A percentile compares a stretch with the other conserved stretches of the same genome.
phyloP scores from a whole-genome alignment of 2,797 vertebrate genomes.

The Macrochelys suwanniensis region DNA sequence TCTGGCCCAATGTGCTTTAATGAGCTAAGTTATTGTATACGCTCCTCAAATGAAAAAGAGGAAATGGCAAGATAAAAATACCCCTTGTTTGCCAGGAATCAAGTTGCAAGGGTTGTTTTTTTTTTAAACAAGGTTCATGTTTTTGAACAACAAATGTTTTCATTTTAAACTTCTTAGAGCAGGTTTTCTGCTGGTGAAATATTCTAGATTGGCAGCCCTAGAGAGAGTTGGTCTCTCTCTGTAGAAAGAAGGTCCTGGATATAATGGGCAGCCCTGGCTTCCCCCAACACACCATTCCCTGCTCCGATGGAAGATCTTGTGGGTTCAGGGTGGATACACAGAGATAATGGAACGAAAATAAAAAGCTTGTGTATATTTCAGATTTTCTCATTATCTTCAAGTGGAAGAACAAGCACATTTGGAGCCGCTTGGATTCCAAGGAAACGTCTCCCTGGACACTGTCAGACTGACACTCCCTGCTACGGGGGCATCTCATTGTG shows the following conservation, averaged over 20 bases:
- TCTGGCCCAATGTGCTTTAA: background rate
- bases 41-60: background rate
- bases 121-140: background rate
- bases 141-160: background rate
- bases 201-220: background rate
- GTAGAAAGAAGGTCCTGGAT: background rate
- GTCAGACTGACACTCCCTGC: background rate
- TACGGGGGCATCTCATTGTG: background rate
- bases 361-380: background rate
- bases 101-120: too few species aligned
- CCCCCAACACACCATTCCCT: background rate
- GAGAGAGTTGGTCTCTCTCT: background rate
- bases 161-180: background rate
- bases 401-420: background rate
- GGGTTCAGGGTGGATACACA: background rate
- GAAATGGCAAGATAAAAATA: background rate
- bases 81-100: background rate
- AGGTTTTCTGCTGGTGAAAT: background rate
- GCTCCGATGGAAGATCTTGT: background rate
- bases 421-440: background rate
- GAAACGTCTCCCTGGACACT: background rate
- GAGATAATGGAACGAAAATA: background rate
- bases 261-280: background rate
- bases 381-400: background rate
- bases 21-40: background rate